These are phyloP conservation scores for Pelecanus crispus DNA, from an alignment of 2,113 vertebrate genomes.

Conservation along the genomic window DNA sequence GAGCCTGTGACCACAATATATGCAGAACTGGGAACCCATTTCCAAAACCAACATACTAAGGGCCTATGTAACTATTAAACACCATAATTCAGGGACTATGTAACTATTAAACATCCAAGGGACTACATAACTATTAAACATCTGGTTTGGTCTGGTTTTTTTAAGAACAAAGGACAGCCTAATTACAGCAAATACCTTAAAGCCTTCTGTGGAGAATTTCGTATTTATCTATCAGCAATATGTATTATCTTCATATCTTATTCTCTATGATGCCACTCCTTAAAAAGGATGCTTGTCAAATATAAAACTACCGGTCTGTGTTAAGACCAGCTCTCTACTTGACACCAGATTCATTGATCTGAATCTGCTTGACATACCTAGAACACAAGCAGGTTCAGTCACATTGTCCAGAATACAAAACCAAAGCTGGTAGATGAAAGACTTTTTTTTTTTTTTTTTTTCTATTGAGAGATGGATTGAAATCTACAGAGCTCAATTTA, in stretches of 20 bases:
- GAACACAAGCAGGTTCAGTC: background rate
- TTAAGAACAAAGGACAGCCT: background rate
- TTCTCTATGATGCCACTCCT: background rate
- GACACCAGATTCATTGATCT: slow-evolving; percentile 1
- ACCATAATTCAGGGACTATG: background rate
- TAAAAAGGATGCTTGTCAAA: background rate
- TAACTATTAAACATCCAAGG: background rate
- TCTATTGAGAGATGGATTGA: background rate
- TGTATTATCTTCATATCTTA: background rate
- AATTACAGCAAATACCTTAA: background rate
- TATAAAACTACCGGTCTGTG: background rate
- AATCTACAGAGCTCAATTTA: background rate
- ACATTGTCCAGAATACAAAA: background rate
- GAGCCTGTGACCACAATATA: background rate
- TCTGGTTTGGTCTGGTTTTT: background rate
- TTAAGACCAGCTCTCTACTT: background rate
- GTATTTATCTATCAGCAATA: background rate
- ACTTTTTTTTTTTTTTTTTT: background rate
- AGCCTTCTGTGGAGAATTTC: background rate
- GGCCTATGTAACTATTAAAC: background rate
- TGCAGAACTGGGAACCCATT: background rate
- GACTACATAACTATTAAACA: background rate
- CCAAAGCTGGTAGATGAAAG: background rate
- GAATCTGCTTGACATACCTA: background rate
- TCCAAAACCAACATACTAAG: background rate